Percentiles rank a stretch among this genome's conserved stretches.
These are phyloP conservation scores for Microtus richardsoni DNA, from an alignment of 2,113 vertebrate species.

Conservation along the genomic window DNA sequence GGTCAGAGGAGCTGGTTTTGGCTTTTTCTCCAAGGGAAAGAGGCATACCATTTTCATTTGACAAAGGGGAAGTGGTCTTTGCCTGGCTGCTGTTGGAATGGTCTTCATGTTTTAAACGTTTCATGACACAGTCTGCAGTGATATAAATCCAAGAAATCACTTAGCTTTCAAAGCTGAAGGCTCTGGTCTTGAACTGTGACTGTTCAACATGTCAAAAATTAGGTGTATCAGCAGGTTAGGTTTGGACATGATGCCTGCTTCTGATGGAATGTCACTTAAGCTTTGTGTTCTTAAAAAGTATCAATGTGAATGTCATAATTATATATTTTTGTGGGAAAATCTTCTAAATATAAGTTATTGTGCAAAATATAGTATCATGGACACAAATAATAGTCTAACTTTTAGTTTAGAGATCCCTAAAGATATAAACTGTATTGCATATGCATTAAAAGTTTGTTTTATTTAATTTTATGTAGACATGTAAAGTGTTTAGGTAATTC, in stretches of 20 bases:
- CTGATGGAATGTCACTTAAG: slow-evolving; percentile 84
- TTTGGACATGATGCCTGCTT: slow-evolving; percentile 79
- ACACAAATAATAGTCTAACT: slow-evolving; percentile 88
- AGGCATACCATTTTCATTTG: slow-evolving; percentile 34
- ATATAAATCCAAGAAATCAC: slow-evolving; percentile 79
- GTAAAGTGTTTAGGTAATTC: slow-evolving; percentile 85
- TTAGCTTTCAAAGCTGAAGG: slow-evolving; percentile 81
- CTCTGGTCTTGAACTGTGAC: slow-evolving; percentile 80
- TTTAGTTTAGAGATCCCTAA: slow-evolving; percentile 89
- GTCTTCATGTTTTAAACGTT: slow-evolving; percentile 63
- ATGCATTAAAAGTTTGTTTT: slow-evolving; percentile 89
- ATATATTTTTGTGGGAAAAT: slow-evolving; percentile 91
- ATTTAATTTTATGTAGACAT: slow-evolving; percentile 90
- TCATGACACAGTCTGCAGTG: slow-evolving; percentile 77
- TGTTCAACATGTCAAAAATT: slow-evolving; percentile 81
- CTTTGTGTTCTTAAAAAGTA: slow-evolving; percentile 87
- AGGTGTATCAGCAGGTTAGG: slow-evolving; percentile 77
- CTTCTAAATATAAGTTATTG: slow-evolving; percentile 91
- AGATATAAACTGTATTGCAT: slow-evolving; percentile 88
- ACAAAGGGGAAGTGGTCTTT: slow-evolving; percentile 70
- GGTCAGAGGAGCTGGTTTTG: slow-evolving; percentile 72
- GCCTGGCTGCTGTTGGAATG: slow-evolving; percentile 74
- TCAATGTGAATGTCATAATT: slow-evolving; percentile 92
- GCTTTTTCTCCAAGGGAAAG: slow-evolving; percentile 77
- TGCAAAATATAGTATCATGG: slow-evolving; percentile 88